phyloP scores from a whole-genome alignment of 2,797 vertebrate genomes.

The Eidolon dupreanum region DNA sequence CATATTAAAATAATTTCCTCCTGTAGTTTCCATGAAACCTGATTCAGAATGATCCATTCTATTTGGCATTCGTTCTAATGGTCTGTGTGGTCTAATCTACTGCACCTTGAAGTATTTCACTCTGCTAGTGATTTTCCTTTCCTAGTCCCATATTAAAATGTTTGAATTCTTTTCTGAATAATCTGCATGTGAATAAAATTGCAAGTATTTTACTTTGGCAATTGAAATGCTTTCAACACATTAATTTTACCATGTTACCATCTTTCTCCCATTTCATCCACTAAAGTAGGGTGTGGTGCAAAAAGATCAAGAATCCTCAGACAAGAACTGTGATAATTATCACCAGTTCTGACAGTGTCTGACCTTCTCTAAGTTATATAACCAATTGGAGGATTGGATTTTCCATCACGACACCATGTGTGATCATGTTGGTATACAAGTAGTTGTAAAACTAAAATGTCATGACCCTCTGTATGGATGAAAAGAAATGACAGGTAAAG shows the following conservation, averaged over 20 bases:
- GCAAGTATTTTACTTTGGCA: conserved; percentile 47
- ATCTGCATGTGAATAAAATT: conserved; percentile 43
- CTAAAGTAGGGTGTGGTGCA: neutral
- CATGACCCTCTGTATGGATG: neutral
- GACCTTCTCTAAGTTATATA: neutral
- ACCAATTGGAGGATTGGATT: neutral
- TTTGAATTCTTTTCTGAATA: conserved; percentile 43
- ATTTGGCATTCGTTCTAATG: neutral
- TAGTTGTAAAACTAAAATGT: neutral
- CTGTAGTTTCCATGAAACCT: neutral
- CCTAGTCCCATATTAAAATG: neutral
- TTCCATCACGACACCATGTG: neutral
- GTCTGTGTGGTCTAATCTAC: conserved; percentile 8
- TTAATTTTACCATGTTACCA: neutral
- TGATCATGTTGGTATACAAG: neutral
- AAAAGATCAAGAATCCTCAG: neutral
- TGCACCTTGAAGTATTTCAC: neutral
- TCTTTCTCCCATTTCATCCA: conserved; percentile 14
- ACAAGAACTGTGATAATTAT: conserved; percentile 29
- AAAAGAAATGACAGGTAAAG: neutral
- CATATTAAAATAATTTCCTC: conserved; percentile 14
- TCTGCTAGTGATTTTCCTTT: neutral
- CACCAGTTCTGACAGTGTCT: conserved; percentile 1
- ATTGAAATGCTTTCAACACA: conserved; percentile 8
- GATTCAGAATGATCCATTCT: neutral